These are phyloP conservation scores for Lasius platythorax DNA, from an alignment of 2,888 invertebrate species.

Conservation along the genomic window DNA sequence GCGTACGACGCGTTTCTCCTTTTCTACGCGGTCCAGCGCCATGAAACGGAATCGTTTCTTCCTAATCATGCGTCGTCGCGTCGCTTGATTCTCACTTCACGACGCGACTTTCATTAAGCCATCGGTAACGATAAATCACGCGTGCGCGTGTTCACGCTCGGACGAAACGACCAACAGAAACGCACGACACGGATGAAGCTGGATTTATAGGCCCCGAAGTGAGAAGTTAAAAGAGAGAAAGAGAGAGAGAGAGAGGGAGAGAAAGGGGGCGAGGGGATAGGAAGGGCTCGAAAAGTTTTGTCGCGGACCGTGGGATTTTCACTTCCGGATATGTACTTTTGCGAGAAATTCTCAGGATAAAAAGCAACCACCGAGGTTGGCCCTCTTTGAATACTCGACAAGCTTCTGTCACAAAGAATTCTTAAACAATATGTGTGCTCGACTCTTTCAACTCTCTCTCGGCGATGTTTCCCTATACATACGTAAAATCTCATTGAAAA, in stretches of 20 bases:
- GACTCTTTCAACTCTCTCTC: neutral
- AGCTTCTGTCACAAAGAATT: slow-evolving; percentile 22
- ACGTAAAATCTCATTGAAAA: neutral
- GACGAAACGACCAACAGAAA: slow-evolving; percentile 6
- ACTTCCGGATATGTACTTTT: neutral
- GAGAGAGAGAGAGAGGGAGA: too few relatives aligned
- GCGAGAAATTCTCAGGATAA: slow-evolving; percentile 34
- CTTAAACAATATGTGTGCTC: slow-evolving; percentile 1
- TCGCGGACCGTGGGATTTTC: slow-evolving; percentile 43
- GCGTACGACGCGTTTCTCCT: neutral
- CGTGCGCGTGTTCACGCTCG: neutral
- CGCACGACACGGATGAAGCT: slow-evolving; percentile 18
- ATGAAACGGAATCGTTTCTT: slow-evolving; percentile 14
- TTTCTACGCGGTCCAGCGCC: neutral
- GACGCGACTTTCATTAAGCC: slow-evolving; percentile 39
- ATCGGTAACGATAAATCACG: slow-evolving; percentile 45
- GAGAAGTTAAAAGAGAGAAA: slow-evolving; percentile 14
- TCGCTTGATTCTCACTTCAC: slow-evolving; percentile 7
- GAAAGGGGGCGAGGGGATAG: too few relatives aligned
- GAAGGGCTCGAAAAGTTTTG: slow-evolving; percentile 27
- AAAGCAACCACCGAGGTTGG: neutral
- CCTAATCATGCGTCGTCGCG: neutral
- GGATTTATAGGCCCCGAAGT: slow-evolving; percentile 52
- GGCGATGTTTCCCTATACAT: neutral
- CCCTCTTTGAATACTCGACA: slow-evolving; percentile 21